These are phyloP conservation scores for Zaprionus bogoriensis DNA, from an alignment of 2,888 invertebrate species.

Conservation along the genomic window DNA sequence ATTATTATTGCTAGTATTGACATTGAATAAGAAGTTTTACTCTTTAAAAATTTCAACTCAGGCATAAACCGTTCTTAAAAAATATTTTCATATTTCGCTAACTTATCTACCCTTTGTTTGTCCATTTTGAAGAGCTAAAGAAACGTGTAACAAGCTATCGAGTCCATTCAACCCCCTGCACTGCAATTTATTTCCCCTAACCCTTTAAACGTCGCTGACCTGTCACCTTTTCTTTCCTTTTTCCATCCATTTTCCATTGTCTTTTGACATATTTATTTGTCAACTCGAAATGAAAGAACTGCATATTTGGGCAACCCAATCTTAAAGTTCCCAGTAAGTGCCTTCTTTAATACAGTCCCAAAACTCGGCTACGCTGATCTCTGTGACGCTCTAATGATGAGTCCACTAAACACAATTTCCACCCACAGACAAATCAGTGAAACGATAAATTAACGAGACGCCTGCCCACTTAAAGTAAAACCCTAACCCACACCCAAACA, in stretches of 20 bases:
- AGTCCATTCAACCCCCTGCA: too few species aligned
- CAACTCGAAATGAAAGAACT: background rate
- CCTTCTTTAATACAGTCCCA: background rate
- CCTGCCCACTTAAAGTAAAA: conserved; percentile 53
- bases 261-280: background rate
- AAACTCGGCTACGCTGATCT: background rate
- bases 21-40: too few species aligned
- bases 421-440: conserved; percentile 62
- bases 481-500: conserved; percentile 30
- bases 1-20: too few species aligned
- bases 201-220: background rate
- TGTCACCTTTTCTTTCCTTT: background rate
- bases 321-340: background rate
- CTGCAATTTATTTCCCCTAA: background rate
- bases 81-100: too few species aligned
- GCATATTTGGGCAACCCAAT: background rate
- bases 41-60: too few species aligned
- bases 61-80: too few species aligned
- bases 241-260: background rate
- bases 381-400: background rate
- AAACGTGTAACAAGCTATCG: background rate
- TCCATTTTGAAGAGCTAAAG: background rate
- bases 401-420: background rate
- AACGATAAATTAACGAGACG: conserved; percentile 71
- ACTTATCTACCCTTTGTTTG: too few species aligned